Evolutionary conservation across 2,888 invertebrate species (phyloP), one percentile per base, ranked within the genome.

Genomic region (Macrophya annulata): DNA sequence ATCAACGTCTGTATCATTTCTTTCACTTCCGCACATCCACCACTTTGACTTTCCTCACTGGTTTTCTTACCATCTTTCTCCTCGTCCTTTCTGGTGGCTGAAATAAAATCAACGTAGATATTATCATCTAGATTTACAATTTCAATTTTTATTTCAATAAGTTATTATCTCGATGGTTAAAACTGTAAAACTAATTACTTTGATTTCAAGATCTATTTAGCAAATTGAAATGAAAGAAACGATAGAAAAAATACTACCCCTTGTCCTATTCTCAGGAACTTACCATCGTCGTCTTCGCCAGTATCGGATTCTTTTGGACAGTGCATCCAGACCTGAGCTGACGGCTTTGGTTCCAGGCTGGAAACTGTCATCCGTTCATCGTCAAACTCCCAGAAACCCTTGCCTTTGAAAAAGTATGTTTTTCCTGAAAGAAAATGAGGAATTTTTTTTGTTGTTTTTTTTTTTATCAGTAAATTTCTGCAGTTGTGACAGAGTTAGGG

Each of bases 331-430:
- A 96, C 96, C 43, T 96, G 95, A 0, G 97, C 97, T 0, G 98
- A 98, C 0, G 95, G 93, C 86, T 95, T 95, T 86, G 96, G 97
- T 84, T 95, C 95, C 81, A 96, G 95, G 89, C 96, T 96, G 84
- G 96, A 96, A 0, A 98, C 97, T 88, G 95, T 94, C 98, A 98
- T 98, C 86, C 95, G 95, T 77, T 95, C 94, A 90, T 98, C 98
- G 93, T 98, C 96, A 94, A 98, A 98, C 93, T 97, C 97, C 98
- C 98, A 98, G 93, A 96, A 98, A 71, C 97, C 96, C 92, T 97
- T 97, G 25, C 97, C 98, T 94, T 99, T 98, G 95, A 99, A 98
- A 95, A 99, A 99, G 93, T 99, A 99, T 0, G 99, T 98, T 93
- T 97, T 97, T 83, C 97, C 98, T 97, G 94, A 21, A 87, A 82